Evolutionary conservation across 2,797 vertebrate genomes (phyloP), one percentile per base, ranked within the genome.

Genomic region (Cuculus canorus): DNA sequence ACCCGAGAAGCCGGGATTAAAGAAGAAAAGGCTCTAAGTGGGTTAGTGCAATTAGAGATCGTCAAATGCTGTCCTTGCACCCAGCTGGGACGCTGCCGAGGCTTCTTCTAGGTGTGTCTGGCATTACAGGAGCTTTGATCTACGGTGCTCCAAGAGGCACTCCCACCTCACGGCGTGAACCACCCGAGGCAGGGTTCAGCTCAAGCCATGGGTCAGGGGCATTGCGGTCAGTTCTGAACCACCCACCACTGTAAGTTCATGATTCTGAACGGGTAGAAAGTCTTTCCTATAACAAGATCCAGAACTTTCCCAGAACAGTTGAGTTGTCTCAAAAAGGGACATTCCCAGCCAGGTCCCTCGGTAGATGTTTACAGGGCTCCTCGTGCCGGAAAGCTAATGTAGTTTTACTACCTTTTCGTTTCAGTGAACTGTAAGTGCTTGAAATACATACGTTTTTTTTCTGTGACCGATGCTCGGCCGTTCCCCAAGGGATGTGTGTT

Each of bases 1-100:
- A 47, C 30, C 82, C 84, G 24, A 73, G 78, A 88, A 93, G 92
- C 80, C 82, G 87, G 92, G 93, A 95, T 96, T 96, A 97, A 95
- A 85, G 94, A 95, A 96, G 75, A 91, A 91, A 70, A 93, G 86
- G 84, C 92, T 82, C 66, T 7, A 93, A 95, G 95, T 90, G 64
- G 75, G 92, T 81, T 57, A 76, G 93, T 76, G 94, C 79, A 93
- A 95, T 97, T 76, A 86, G 17, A n/a, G 86, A 82, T 41, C 65
- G 59, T 30, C 83, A 84, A 79, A 59, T 81, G 92, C 77, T 54
- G 50, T 37, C 56, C 70, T 53, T 8, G 22, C 59, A 37, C 10
- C 88, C 86, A 68, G 70, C 71, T 37, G 63, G 61, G 84, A 3
- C 23, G 47, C 41, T 24, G 57, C 78, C 33, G 53, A 12, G 14